Percentiles rank a stretch among this genome's conserved stretches.
Conservation (phyloP, 2,888 invertebrate species). For the Brachypalpus laphriformis region DNA sequence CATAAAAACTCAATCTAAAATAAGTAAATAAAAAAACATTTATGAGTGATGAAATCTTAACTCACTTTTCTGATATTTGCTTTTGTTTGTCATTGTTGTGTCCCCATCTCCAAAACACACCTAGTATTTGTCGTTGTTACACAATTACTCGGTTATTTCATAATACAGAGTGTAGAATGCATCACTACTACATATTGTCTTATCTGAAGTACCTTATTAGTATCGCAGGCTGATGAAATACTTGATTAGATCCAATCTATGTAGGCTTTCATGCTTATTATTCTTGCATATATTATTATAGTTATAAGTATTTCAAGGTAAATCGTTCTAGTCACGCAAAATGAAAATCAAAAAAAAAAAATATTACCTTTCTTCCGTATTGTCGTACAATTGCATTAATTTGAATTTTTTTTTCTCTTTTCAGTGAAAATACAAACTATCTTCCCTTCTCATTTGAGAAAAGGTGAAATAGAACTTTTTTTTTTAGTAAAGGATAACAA, state of each 20-base stretch:
- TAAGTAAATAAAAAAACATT: too few relatives aligned
- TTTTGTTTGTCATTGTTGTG: background rate
- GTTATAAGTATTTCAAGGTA: conserved; percentile 43
- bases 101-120: background rate
- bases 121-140: background rate
- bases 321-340: conserved; percentile 55
- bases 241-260: background rate
- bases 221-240: conserved; percentile 22
- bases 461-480: conserved; percentile 56
- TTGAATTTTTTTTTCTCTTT: conserved; percentile 33
- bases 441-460: conserved; percentile 70
- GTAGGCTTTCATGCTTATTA: conserved; percentile 12
- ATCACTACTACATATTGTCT: background rate
- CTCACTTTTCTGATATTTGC: background rate
- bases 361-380: background rate
- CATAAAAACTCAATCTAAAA: too few relatives aligned
- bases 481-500: conserved; percentile 10
- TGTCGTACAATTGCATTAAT: conserved; percentile 2
- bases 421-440: conserved; percentile 44
- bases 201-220: conserved; percentile 1
- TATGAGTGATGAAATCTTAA: background rate
- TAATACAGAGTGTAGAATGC: background rate
- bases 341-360: too few relatives aligned
- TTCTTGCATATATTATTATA: background rate
- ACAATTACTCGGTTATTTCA: background rate